Evolutionary conservation across 53 echinoderm and acorn worm species (phyloP).

Genomic region (Paracentrotus lividus): DNA sequence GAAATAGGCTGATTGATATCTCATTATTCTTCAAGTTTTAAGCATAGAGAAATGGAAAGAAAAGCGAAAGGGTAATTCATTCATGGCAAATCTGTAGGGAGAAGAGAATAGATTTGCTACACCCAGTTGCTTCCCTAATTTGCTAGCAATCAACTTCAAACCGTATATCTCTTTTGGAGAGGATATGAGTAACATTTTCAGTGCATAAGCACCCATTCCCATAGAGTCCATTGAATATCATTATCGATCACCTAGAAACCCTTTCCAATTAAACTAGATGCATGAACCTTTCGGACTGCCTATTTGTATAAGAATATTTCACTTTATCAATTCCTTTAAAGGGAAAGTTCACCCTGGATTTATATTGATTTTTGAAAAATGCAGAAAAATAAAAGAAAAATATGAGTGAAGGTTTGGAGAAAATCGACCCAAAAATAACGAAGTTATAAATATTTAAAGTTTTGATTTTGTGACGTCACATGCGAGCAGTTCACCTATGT

Average conservation of each 20-base stretch:
- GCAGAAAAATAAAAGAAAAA: too few species aligned
- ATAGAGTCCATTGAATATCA: neutral
- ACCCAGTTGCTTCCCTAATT: neutral
- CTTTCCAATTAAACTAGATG: neutral
- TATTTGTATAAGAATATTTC: too few species aligned
- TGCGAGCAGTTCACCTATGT: too few species aligned
- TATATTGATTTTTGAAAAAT: too few species aligned
- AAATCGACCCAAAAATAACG: too few species aligned
- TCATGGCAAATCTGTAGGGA: neutral
- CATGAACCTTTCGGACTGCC: too few species aligned
- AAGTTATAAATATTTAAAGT: too few species aligned
- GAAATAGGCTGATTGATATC: neutral
- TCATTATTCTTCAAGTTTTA: neutral
- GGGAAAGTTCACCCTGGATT: too few species aligned
- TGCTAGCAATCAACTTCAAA: neutral
- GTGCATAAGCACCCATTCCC: neutral
- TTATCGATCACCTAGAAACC: neutral
- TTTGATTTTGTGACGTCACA: too few species aligned
- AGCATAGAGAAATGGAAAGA: neutral
- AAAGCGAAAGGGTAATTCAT: neutral
- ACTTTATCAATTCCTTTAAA: too few species aligned
- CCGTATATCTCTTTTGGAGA: neutral
- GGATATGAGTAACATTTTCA: conserved; percentile 6
- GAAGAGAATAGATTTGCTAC: neutral
- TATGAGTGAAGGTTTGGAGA: too few species aligned